Evolutionary conservation across 2,113 vertebrate species (phyloP), one percentile per base, ranked within the genome.

Genomic region (Rhizomys pruinosus): DNA sequence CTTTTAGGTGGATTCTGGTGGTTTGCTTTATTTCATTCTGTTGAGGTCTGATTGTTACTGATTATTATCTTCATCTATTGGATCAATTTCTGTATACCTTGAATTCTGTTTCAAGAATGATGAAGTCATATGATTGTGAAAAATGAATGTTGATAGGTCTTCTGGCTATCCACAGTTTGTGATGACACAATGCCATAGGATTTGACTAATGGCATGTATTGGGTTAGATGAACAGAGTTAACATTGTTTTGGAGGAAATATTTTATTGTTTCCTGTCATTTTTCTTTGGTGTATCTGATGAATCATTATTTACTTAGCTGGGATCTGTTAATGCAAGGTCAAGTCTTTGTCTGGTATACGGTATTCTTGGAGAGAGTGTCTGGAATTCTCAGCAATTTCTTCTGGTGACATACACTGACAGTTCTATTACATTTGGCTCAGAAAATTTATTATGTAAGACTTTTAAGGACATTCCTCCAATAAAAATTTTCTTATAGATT

Each of bases 91-190:
- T 44, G 37, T 61, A 20, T 63, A 69, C 20, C 42, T 95, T 80
- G 74, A 92, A 52, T 92, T 94, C 74, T 95, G 74, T 95, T 92
- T 91, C 84, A 92, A 84, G 84, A 94, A 76, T 91, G 73, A 52
- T 69, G 90, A 76, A 0, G 27, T 89, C 64, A 71, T 72, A 7
- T 34, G 82, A 77, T 92, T 88, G 77, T 94, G 68, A 44, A 39
- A n/a, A 44, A 88, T 77, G 74, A 87, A 52, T 72, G 42, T 84
- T 76, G 52, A 39, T 93, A 55, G 10, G 64, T 84, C 89, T 92
- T 90, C 15, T 42, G 37, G 25, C 76, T 91, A 19, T 87, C 76
- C 59, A 32, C 77, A 73, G 34, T 71, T 22, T 44, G 64, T 61
- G 69, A 59, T 39, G 37, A 59, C 64, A 23, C 78, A 78, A 61